Conservation (phyloP, 2,888 invertebrate genomes). For the Lissonota sp. region DNA sequence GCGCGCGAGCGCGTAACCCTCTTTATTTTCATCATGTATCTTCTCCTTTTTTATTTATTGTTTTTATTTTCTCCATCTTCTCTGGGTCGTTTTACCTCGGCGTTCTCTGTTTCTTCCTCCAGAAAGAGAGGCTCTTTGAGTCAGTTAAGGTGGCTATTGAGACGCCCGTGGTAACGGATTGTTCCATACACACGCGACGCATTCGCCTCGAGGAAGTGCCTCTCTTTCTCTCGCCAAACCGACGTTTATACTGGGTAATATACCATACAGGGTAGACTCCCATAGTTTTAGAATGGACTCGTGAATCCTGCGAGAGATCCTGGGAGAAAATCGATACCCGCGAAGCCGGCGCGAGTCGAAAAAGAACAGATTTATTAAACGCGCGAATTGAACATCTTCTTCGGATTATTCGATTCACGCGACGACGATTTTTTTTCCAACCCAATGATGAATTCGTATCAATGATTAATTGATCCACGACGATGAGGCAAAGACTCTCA, state of each 20-base stretch:
- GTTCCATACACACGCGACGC: slow-evolving; percentile 72
- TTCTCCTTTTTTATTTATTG: slow-evolving; percentile 1
- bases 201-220: slow-evolving; percentile 57
- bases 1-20: slow-evolving; percentile 60
- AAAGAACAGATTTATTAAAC: too few relatives aligned
- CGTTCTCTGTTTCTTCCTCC: background rate
- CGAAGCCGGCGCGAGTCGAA: too few relatives aligned
- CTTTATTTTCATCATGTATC: slow-evolving; percentile 43
- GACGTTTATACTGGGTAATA: slow-evolving; percentile 35
- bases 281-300: too few relatives aligned
- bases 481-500: too few relatives aligned
- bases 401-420: too few relatives aligned
- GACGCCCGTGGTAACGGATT: slow-evolving; percentile 77
- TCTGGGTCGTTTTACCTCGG: slow-evolving; percentile 46
- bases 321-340: too few relatives aligned
- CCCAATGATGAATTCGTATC: too few relatives aligned
- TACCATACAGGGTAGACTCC: slow-evolving; percentile 13
- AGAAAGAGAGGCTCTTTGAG: slow-evolving; percentile 44
- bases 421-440: too few relatives aligned
- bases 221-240: slow-evolving; percentile 27
- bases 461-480: too few relatives aligned
- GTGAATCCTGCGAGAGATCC: too few relatives aligned
- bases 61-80: slow-evolving; percentile 9
- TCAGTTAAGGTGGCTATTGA: slow-evolving; percentile 71
- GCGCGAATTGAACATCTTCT: too few relatives aligned